Evolutionary conservation across 2,888 invertebrate species (phyloP), one percentile per base, ranked within the genome.

Genomic region (Scaptomyza reducta): DNA sequence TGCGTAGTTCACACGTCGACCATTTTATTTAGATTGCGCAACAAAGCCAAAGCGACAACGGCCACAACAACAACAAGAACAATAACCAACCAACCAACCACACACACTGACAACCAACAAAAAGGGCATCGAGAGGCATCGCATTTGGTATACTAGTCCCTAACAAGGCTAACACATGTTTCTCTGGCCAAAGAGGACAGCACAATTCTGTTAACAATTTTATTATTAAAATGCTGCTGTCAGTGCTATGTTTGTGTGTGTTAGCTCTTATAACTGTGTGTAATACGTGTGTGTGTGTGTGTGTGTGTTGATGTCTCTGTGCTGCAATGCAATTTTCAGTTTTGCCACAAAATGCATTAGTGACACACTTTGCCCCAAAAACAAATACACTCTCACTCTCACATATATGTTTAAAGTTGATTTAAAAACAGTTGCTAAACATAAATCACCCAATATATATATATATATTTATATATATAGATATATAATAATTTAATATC

Each of bases 21-120:
- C 86, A 84, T 88, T 88, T 83, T 81, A 87, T 88, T 82, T 88
- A 84, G 89, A 89, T 89, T 89, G 88, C 83, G 51, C 62, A 78
- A 80, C 83, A 71, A 69, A 78, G 70, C 65, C 64, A 79, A 79
- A 59, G 38, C 35, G 10, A 31, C 31, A 79, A 64, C 53, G 54
- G 27, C 58, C 60, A 29, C 38, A 60, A 46, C 41, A 70, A 31
- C 46, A 31, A 31, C 18, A 78, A n/a, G n/a, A n/a, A n/a, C n/a
- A n/a, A n/a, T n/a, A n/a, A n/a, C n/a, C n/a, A n/a, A n/a, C n/a
- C n/a, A n/a, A n/a, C n/a, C n/a, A n/a, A n/a, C n/a, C 35, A n/a
- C 5, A 5, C 31, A 33, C 22, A 33, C 14, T 38, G 40, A 16
- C 16, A 40, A 40, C 40, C 9, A 1, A 40, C 14, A 38, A 40